A percentile compares a stretch with the other conserved stretches of the same genome.
Conservation (phyloP, 2,113 vertebrate genomes). For the Mobula birostris region DNA sequence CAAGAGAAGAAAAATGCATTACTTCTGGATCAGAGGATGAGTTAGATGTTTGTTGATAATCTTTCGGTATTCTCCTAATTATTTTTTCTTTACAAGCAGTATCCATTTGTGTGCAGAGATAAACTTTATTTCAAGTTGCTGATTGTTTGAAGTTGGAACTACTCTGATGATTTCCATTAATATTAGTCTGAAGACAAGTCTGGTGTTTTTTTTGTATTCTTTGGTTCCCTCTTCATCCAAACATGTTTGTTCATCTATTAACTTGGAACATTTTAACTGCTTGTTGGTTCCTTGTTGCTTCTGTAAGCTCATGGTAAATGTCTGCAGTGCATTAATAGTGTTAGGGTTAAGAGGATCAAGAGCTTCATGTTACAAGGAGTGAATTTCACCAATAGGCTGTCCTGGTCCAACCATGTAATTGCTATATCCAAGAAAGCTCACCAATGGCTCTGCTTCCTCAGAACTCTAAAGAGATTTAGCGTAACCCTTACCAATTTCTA, state of each 20-base stretch:
- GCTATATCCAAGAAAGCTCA: too few species aligned
- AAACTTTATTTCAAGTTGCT: neutral
- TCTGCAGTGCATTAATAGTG: too few species aligned
- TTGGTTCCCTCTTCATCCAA: neutral
- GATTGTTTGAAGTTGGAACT: neutral
- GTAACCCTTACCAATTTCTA: too few species aligned
- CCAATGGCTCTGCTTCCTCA: too few species aligned
- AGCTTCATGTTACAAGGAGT: too few species aligned
- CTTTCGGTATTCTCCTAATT: neutral
- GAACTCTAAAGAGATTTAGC: too few species aligned
- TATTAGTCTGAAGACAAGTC: neutral
- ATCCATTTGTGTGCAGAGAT: neutral
- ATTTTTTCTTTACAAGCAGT: neutral
- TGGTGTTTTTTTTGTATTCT: too few species aligned
- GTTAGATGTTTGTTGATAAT: neutral
- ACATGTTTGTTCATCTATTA: neutral
- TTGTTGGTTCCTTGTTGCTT: neutral
- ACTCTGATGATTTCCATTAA: neutral
- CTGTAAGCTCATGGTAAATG: too few species aligned
- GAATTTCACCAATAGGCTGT: too few species aligned
- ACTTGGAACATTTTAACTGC: neutral
- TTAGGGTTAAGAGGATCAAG: too few species aligned
- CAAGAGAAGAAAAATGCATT: neutral
- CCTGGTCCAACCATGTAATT: too few species aligned
- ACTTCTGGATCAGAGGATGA: neutral